Base-by-base conservation (phyloP, 37 sponge, comb jelly and placozoan genomes). In the Hexactinellida sp. region DNA sequence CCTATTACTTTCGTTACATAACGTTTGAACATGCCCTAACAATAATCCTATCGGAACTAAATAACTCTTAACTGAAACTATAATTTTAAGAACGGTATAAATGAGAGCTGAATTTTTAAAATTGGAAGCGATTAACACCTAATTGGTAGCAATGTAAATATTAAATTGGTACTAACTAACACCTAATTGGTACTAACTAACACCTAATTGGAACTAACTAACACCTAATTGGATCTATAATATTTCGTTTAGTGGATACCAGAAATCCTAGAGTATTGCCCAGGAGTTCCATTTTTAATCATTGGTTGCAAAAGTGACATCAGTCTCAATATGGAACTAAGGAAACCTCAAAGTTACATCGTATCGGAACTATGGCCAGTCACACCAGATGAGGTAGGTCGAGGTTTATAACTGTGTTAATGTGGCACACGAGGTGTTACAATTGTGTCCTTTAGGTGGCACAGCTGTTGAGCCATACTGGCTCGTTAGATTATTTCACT, bases 401-500 rank as follows among this genome's bases (percentile, higher is more conserved):
- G 25, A 63, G 5, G 30, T n/a, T 21, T 10, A 25, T 63, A 21
- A 32, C 25, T 25, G 30, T 63, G 19, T 28, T 10, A 5, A 32
- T 25, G 3, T 47, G 13, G 13, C 16, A 9, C 1, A 63, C 3
- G 13, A 63, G 76, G 76, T 63, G 76, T 63, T 63, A 63, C 3
- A 63, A 25, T n/a, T 63, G 76, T 63, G 76, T 63, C 76, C 52
- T 10, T n/a, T 63, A 63, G 76, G 34, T 63, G 76, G 21, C 76
- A n/a, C 76, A 63, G 34, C 76, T 63, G 76, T 63, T 63, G 76
- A 63, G 30, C 34, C 76, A 63, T 63, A 63, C 76, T 21, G 76
- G 76, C 32, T 7, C 76, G 76, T 23, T 63, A 21, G 76, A n/a
- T 7, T 63, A 63, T 23, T 63, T 63, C 30, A 23, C 25, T 21